Conservation (phyloP, 2,113 vertebrate genomes). For the Ursus arctos region DNA sequence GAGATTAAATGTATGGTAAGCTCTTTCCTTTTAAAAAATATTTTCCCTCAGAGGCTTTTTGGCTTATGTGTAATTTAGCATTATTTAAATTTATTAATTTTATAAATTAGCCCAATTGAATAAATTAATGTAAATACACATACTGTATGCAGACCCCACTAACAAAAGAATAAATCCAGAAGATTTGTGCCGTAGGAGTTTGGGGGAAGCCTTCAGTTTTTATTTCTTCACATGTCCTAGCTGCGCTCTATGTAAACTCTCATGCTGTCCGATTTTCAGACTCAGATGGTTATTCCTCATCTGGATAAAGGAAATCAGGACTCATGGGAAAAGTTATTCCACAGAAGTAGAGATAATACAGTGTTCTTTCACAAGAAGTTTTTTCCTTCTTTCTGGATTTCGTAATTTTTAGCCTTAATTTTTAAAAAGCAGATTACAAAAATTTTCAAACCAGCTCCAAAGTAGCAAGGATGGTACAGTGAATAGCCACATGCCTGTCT, state of each 20-base stretch:
- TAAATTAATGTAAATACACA: not conserved
- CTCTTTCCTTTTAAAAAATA: not conserved
- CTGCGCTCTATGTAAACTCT: not conserved
- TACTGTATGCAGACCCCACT: not conserved
- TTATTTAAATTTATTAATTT: not conserved
- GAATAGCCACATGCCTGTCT: accelerated
- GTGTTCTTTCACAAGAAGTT: not conserved
- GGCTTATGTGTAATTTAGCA: not conserved
- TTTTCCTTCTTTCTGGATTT: not conserved
- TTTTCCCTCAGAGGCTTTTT: not conserved
- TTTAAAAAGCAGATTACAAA: not conserved
- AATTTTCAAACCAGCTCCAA: not conserved
- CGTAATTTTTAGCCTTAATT: not conserved
- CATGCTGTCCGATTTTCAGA: not conserved
- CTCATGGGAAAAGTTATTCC: not conserved
- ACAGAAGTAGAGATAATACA: not conserved
- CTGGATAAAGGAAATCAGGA: not conserved
- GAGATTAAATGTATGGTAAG: not conserved
- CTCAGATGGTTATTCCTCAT: not conserved
- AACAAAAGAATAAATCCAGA: not conserved
- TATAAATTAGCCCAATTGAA: not conserved
- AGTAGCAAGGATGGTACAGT: not conserved
- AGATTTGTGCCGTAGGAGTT: not conserved
- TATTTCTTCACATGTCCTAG: not conserved
- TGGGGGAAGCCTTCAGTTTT: not conserved